Conservation (phyloP, 2,888 invertebrate genomes). For the Hyalella azteca region DNA sequence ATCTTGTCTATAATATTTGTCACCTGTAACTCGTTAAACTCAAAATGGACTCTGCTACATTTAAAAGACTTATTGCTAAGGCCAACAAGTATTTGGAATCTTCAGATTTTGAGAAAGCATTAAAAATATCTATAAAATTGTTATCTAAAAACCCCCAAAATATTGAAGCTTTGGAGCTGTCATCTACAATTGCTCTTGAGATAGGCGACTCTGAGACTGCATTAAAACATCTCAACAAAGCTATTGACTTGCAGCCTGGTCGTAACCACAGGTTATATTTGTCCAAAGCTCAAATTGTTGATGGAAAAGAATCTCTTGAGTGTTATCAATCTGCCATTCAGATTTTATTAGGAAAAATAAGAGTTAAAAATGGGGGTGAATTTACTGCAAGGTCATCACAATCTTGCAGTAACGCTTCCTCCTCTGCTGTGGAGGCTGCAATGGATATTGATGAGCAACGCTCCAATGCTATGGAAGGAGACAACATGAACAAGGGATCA, state of each 20-base stretch:
- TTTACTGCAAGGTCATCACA: neutral
- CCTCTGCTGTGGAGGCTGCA: neutral
- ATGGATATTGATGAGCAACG: neutral
- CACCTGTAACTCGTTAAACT: too few relatives aligned
- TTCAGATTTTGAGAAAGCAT: constrained; percentile 64
- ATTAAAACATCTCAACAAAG: constrained; percentile 54
- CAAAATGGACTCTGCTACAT: constrained; percentile 2
- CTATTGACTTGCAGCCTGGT: constrained; percentile 63
- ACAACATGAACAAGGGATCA: constrained; percentile 44
- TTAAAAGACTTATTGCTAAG: constrained; percentile 59
- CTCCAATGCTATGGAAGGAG: constrained; percentile 15
- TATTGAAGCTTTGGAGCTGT: constrained; percentile 63
- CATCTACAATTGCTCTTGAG: constrained; percentile 63
- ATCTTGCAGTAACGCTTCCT: neutral
- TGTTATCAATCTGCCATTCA: constrained; percentile 64
- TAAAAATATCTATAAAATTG: constrained; percentile 63
- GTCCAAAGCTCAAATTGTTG: constrained; percentile 64
- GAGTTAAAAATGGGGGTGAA: neutral
- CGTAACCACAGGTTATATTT: constrained; percentile 64
- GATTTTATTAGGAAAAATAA: constrained; percentile 61
- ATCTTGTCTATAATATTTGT: too few relatives aligned
- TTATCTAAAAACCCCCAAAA: constrained; percentile 63
- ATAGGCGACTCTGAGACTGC: constrained; percentile 63
- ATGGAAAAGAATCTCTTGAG: constrained; percentile 63
- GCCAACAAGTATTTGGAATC: constrained; percentile 63